These are phyloP conservation scores for Mormyrops boulengeri DNA, from an alignment of 2,797 vertebrate genomes.

Conservation along the genomic window DNA sequence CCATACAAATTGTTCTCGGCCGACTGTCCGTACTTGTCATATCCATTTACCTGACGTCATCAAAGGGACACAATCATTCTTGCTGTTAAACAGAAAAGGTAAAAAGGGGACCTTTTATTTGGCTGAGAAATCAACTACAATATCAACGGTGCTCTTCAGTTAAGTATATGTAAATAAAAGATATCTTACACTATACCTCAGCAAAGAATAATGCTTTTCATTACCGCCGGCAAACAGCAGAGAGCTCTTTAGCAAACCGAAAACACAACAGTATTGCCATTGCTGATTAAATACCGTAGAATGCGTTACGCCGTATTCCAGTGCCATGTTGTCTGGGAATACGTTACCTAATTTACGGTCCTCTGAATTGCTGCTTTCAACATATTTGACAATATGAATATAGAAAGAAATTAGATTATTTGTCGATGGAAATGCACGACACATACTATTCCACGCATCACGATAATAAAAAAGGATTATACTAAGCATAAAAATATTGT, in stretches of 20 bases:
- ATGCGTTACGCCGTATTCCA: not conserved
- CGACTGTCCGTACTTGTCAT: slow-evolving; percentile 21
- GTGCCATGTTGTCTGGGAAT: not conserved
- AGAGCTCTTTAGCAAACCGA: not conserved
- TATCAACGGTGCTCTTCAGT: not conserved
- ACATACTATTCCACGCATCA: not conserved
- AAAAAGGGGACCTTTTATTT: not conserved
- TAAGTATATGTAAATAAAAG: not conserved
- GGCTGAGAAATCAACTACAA: not conserved
- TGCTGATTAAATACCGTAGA: not conserved
- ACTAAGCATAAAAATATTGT: not conserved
- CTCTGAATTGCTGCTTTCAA: not conserved
- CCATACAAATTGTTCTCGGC: slow-evolving; percentile 29
- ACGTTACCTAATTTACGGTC: not conserved
- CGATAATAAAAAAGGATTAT: not conserved
- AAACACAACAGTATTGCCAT: not conserved
- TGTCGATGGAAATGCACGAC: not conserved
- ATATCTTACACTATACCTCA: not conserved
- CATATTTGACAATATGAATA: not conserved
- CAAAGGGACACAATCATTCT: not conserved
- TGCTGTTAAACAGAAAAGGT: not conserved
- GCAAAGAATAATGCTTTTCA: not conserved
- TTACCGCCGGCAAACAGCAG: not conserved
- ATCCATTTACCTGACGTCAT: slow-evolving; percentile 22
- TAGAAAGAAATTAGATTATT: not conserved